Conservation (phyloP, 2,888 invertebrate species). For the Nineta flava region DNA sequence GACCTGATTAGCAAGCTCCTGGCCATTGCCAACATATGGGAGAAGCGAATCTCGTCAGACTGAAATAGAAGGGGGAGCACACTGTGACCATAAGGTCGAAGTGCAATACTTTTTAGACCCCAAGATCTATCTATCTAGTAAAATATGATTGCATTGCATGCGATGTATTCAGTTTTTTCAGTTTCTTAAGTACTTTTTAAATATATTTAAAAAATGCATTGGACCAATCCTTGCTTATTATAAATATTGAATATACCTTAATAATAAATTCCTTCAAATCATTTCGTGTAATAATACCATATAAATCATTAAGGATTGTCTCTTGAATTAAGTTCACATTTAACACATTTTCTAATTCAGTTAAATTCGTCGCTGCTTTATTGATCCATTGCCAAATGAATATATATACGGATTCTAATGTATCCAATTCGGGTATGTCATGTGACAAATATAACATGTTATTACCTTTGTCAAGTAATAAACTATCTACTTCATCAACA, state of each 20-base stretch:
- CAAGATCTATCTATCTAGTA: too few relatives aligned
- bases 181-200: too few relatives aligned
- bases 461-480: conserved; percentile 26
- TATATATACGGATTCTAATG: conserved; percentile 21
- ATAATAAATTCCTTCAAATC: conserved; percentile 11
- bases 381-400: conserved; percentile 18
- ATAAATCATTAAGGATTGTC: conserved; percentile 13
- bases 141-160: too few relatives aligned
- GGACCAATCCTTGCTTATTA: too few relatives aligned
- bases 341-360: conserved; percentile 9
- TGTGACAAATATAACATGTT: conserved; percentile 24
- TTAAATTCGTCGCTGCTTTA: conserved; percentile 6
- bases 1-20: too few relatives aligned
- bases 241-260: conserved; percentile 6
- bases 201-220: too few relatives aligned
- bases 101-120: too few relatives aligned
- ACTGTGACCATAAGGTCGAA: too few relatives aligned
- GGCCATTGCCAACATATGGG: too few relatives aligned
- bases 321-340: conserved; percentile 8
- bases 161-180: too few relatives aligned
- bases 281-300: conserved; percentile 12
- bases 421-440: conserved; percentile 21
- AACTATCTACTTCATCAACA: conserved; percentile 28
- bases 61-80: too few relatives aligned
- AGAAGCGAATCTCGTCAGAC: too few relatives aligned